Evolutionary conservation across 2,888 invertebrate genomes (phyloP).

Genomic region (Phrixothrix hirtus): DNA sequence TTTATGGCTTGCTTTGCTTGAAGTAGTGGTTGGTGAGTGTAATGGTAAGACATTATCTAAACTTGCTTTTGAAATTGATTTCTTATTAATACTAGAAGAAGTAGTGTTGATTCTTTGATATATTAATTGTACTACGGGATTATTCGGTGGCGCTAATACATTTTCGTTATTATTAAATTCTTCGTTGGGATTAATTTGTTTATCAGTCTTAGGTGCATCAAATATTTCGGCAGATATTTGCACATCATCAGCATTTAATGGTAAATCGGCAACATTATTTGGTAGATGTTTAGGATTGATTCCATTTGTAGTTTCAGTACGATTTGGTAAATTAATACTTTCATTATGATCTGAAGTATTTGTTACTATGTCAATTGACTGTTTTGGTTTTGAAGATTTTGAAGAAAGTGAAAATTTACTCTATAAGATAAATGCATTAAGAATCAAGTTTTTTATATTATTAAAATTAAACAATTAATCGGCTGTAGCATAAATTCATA

Average conservation of each 20-base stretch:
- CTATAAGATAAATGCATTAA: too few species aligned
- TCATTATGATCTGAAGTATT: too few species aligned
- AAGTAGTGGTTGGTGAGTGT: conserved; percentile 45
- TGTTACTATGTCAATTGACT: too few species aligned
- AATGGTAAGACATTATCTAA: conserved; percentile 47
- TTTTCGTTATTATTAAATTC: conserved; percentile 29
- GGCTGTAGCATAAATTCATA: too few species aligned
- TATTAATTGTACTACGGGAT: conserved; percentile 6
- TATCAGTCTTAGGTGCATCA: conserved; percentile 12
- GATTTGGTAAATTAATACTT: too few species aligned
- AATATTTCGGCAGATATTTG: conserved; percentile 3
- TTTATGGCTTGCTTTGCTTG: conserved; percentile 41
- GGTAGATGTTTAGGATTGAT: too few species aligned
- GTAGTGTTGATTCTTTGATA: conserved; percentile 31
- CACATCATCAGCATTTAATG: conserved; percentile 21
- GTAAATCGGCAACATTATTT: conserved; percentile 33
- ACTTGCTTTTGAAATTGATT: conserved; percentile 39
- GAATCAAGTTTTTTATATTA: too few species aligned
- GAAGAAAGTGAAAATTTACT: too few species aligned
- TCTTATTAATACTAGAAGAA: conserved; percentile 26
- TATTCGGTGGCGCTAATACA: conserved; percentile 38
- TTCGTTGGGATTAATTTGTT: conserved; percentile 11
- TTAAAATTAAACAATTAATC: too few species aligned
- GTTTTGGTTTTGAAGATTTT: too few species aligned
- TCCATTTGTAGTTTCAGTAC: too few species aligned